Evolutionary conservation across 2,113 vertebrate species (phyloP), one percentile per base, ranked within the genome.

Genomic region (Platysteira castanea): DNA sequence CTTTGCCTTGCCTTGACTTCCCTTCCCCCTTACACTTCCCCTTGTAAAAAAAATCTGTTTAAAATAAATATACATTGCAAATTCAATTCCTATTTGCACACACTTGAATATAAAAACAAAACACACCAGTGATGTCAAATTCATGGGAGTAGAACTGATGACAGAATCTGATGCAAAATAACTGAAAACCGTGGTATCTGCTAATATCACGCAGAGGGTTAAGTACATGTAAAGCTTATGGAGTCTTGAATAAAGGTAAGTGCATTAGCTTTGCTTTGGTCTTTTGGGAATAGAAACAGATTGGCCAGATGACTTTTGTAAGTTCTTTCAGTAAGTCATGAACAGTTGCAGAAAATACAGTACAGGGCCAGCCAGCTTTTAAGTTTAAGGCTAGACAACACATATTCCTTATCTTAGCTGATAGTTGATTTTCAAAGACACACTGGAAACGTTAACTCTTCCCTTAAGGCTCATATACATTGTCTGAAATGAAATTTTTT

Each of bases 201-300:
- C 23, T 57, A 28, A 2, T 21, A 37, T 68, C 35, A 88, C 21
- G 68, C 9, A 39, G 22, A 46, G 21, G 19, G n/a, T 57, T 91
- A 89, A 83, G 44, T 49, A 49, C 22, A 41, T 44, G 22, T 83
- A 77, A 86, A 28, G 4, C 15, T 77, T 49, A 61, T 12, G 31
- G 47, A 89, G 28, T 73, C 46, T 46, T 91, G 60, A 23, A 21
- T 60, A 84, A 80, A 74, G 18, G 21, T 67, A 78, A 87, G 16
- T 65, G 27, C 44, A 81, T 83, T 64, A 85, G 10, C 31, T 83
- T 68, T 76, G 10, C 26, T 80, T 80, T 92, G 13, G 7, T 80
- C 22, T 69, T 79, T 67, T 65, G 71, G 67, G 87, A 87, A 59
- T 57, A 70, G 42, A 89, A 89, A 74, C n/a, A 87, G 50, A 50